phyloP scores from a whole-genome alignment of 1,140 invertebrate genomes.

The Schlechtendalia chinensis region DNA sequence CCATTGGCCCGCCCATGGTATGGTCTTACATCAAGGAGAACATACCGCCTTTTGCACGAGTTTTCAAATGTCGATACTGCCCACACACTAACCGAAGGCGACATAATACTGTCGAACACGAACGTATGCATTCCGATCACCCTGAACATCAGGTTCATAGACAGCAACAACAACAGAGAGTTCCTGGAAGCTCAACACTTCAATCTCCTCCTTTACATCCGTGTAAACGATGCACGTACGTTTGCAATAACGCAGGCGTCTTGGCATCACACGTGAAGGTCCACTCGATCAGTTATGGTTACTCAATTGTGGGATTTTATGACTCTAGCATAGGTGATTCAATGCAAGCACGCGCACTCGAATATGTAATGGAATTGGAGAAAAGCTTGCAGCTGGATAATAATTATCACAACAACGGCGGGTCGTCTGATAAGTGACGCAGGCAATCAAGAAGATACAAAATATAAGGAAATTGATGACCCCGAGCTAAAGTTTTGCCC shows the following conservation, averaged over 20 bases:
- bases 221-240: constrained; percentile 79
- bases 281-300: constrained; percentile 69
- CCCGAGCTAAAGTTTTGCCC: constrained; percentile 59
- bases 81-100: constrained; percentile 77
- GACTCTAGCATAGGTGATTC: constrained; percentile 58
- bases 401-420: not conserved
- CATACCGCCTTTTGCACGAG: constrained; percentile 65
- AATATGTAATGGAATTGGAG: constrained; percentile 47
- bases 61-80: constrained; percentile 82
- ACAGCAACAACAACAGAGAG: not conserved
- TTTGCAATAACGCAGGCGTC: constrained; percentile 71
- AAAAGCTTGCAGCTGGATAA: not conserved
- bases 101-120: constrained; percentile 80
- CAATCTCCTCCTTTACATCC: constrained; percentile 54
- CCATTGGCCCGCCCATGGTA: constrained; percentile 64
- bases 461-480: not conserved
- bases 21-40: constrained; percentile 70
- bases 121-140: constrained; percentile 69
- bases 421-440: not conserved
- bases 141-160: not conserved
- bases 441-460: not conserved
- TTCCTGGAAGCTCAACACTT: constrained; percentile 54
- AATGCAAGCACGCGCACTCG: constrained; percentile 67
- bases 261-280: constrained; percentile 76
- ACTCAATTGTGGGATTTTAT: constrained; percentile 65